Percentiles rank a stretch among this genome's conserved stretches.
phyloP scores from a whole-genome alignment of 2,113 vertebrate species.

The Zapornia atra region DNA sequence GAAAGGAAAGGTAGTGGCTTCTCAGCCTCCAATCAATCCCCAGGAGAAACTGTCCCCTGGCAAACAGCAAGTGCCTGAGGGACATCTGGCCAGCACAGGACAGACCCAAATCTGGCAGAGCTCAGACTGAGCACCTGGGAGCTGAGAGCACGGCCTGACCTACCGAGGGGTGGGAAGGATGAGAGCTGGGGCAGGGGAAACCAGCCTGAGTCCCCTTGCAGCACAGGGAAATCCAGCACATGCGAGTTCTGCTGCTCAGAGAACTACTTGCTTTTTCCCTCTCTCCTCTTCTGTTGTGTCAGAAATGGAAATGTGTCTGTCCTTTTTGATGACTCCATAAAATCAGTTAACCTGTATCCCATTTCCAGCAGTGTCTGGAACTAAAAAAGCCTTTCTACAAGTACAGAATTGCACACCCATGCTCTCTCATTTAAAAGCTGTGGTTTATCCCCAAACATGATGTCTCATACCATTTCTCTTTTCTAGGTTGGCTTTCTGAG shows the following conservation, averaged over 20 bases:
- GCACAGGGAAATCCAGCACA: background rate
- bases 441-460: background rate
- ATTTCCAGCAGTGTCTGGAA: background rate
- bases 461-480: background rate
- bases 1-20: background rate
- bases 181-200: background rate
- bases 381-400: background rate
- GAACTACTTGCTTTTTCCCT: background rate
- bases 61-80: background rate
- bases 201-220: background rate
- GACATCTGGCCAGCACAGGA: background rate
- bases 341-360: background rate
- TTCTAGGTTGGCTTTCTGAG: background rate
- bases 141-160: fast-evolving
- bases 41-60: background rate
- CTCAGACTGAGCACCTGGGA: background rate
- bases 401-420: background rate
- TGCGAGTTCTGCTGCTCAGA: background rate
- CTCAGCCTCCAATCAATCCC: background rate
- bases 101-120: background rate
- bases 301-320: background rate
- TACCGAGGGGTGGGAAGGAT: background rate
- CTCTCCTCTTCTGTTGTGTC: background rate
- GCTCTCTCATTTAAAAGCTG: background rate
- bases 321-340: background rate